These are phyloP conservation scores for Syngnathus typhle DNA, from an alignment of 2,113 vertebrate genomes.

Conservation along the genomic window DNA sequence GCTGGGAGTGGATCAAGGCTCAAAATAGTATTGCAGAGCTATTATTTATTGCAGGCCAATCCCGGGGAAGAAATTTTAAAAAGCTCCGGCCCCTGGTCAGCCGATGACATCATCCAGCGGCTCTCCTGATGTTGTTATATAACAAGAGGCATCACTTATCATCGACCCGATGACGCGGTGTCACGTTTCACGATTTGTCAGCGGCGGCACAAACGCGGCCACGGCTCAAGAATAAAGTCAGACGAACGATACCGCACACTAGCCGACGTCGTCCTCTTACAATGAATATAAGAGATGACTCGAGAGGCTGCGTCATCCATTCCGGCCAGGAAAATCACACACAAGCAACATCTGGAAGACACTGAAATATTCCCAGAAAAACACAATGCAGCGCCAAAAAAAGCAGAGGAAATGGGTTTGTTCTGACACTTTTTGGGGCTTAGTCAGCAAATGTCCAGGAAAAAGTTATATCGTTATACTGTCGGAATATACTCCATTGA, in stretches of 20 bases:
- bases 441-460: too few relatives aligned
- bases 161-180: not conserved
- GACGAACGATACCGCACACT: not conserved
- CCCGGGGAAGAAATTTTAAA: not conserved
- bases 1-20: too few relatives aligned
- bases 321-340: not conserved
- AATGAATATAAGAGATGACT: not conserved
- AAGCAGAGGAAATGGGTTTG: not conserved
- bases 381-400: not conserved
- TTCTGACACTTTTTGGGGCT: not conserved
- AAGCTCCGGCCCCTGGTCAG: constrained; percentile 12
- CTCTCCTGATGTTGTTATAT: constrained; percentile 43
- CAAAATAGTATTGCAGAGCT: too few relatives aligned
- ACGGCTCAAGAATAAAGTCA: not conserved
- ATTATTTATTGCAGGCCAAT: too few relatives aligned
- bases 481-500: not conserved
- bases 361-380: constrained; percentile 5
- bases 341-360: not conserved
- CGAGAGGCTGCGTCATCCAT: not conserved
- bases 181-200: not conserved
- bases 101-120: constrained; percentile 49
- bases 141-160: constrained; percentile 23
- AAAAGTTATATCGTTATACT: not conserved
- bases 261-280: not conserved
- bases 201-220: not conserved